These are phyloP conservation scores for Saxidomus purpurata DNA, from an alignment of 1,140 invertebrate genomes.

Conservation along the genomic window DNA sequence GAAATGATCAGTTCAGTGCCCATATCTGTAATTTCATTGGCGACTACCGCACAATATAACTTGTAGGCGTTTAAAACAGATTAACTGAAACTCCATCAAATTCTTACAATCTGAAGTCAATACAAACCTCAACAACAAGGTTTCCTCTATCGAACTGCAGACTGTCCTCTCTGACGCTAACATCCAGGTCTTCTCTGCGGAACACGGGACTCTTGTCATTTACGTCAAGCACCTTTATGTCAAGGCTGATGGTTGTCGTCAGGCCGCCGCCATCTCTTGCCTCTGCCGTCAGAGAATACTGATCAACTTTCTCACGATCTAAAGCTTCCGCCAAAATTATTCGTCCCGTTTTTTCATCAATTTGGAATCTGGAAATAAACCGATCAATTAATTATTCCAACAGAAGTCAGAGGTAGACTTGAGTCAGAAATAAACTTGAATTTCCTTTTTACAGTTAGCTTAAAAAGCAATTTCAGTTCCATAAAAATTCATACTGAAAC, in stretches of 20 bases:
- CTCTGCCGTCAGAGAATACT: constrained; percentile 55
- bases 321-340: constrained; percentile 37
- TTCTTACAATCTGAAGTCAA: no score
- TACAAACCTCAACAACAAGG: constrained; percentile 88
- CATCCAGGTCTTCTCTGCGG: constrained; percentile 91
- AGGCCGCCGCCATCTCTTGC: constrained; percentile 65
- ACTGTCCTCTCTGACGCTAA: constrained; percentile 96
- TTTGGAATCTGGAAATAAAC: constrained; percentile 54
- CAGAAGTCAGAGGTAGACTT: no score
- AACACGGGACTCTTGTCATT: constrained; percentile 97
- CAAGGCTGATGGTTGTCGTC: constrained; percentile 21
- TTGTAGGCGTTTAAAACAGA: no score
- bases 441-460: no score
- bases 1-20: no score
- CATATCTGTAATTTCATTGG: no score
- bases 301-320: constrained; percentile 61
- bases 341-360: constrained; percentile 54
- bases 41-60: no score
- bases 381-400: no score
- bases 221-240: constrained; percentile 83
- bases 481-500: no score
- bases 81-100: no score
- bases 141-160: constrained; percentile 90
- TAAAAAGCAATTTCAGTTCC: no score
- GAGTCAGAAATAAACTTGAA: no score